Base-by-base conservation (phyloP, 2,113 vertebrate species). In the Verasper variegatus region DNA sequence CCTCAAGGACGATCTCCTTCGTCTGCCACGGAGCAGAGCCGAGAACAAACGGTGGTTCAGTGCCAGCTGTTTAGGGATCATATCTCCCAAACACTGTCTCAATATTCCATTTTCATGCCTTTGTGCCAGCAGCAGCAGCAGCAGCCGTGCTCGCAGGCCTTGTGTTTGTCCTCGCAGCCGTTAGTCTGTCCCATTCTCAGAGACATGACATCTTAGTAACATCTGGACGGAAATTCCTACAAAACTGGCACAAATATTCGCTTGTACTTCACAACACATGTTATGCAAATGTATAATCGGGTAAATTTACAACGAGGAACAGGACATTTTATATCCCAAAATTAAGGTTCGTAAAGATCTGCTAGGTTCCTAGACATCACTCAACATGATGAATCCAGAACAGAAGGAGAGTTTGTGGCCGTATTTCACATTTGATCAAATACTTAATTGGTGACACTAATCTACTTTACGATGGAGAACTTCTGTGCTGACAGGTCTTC, bases 1-100 rank as follows among this genome's bases (percentile, higher is more conserved):
- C 87, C 71, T 89, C 86, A 87, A 91, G 89, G 89, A 88, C 86
- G 76, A 81, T 75, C 86, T 78, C 67, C 78, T 85, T 80, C 71
- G 59, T 70, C 76, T 42, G 52, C 74, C 70, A 76, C 21, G 14
- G 59, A 86, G 42, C 24, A 52, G 72, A 77, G 35, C 78, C 57
- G 62, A 80, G 90, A 86, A 87, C 64, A 71, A 85, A 80, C 2
- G 37, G 61, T 76, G 49, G 59, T 68, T 71, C 74, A 66, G 3
- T 42, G 63, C 76, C 86, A 90, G 84, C 79, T 90, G 84, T 85
- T 90, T 64, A 51, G 63, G 71, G 72, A 67, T 78, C 68, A 65
- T 47, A 64, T 83, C 69, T 69, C 68, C 64, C 35, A 64, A 84
- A 78, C 71, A 73, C 60, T 14, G 14, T 65, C 68, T 66, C 12